These are phyloP conservation scores for Benitochromis conjunctus DNA, from an alignment of 2,113 vertebrate genomes.

Conservation along the genomic window DNA sequence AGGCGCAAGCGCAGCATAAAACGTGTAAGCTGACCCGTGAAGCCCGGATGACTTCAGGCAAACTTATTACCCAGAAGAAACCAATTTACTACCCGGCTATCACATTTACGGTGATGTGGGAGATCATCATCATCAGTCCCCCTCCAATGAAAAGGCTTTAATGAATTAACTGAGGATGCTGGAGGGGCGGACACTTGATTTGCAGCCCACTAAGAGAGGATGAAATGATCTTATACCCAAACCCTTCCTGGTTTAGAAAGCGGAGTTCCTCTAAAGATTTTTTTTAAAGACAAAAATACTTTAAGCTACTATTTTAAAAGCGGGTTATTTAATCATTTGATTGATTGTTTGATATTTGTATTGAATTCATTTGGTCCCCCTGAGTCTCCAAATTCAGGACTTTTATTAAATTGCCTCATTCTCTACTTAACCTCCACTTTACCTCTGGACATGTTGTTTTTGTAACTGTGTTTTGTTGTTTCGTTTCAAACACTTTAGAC, in stretches of 20 bases:
- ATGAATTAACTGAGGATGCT: background rate
- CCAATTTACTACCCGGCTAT: background rate
- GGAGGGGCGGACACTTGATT: background rate
- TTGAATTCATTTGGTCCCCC: background rate
- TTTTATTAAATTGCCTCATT: background rate
- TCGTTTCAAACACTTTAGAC: background rate
- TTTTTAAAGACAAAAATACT: background rate
- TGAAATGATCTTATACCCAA: background rate
- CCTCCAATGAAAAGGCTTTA: background rate
- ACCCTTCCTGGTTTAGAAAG: background rate
- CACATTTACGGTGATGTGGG: background rate
- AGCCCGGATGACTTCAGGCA: background rate
- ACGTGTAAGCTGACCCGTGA: slow-evolving; percentile 55
- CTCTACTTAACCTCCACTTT: background rate
- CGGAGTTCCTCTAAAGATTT: background rate
- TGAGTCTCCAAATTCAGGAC: background rate
- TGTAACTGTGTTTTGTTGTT: background rate
- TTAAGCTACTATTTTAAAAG: background rate
- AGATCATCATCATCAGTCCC: background rate
- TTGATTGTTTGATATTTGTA: background rate
- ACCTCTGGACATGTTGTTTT: background rate
- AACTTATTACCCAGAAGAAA: background rate
- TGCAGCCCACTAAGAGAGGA: background rate
- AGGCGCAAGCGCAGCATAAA: slow-evolving; percentile 67
- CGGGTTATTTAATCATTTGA: background rate